phyloP scores from a whole-genome alignment of 2,888 invertebrate genomes.

The Napeogenes sylphis region DNA sequence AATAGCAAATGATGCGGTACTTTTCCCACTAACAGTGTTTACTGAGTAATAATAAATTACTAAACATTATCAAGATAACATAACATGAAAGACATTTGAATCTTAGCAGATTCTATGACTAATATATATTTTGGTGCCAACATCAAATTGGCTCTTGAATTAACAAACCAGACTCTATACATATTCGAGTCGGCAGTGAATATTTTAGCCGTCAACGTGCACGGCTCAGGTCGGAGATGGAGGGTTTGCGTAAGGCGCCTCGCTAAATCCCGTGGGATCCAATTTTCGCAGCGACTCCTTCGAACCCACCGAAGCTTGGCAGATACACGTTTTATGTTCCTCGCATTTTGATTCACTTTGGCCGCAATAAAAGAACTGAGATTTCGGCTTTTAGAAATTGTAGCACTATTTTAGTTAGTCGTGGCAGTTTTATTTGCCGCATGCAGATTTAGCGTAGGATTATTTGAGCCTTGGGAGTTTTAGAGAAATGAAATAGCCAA shows the following conservation, averaged over 20 bases:
- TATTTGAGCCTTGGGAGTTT: constrained; percentile 13
- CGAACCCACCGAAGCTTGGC: constrained; percentile 51
- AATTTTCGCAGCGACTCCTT: constrained; percentile 64
- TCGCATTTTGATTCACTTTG: constrained; percentile 50
- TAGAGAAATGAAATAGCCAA: constrained; percentile 11
- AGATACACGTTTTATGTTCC: constrained; percentile 54
- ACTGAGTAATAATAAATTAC: background rate
- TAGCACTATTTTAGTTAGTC: constrained; percentile 25
- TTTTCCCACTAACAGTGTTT: background rate
- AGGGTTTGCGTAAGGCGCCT: constrained; percentile 54
- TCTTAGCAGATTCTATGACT: too few species aligned
- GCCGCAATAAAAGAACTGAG: constrained; percentile 46
- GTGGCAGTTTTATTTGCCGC: constrained; percentile 24
- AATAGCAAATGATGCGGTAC: constrained; percentile 2
- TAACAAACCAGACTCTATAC: constrained; percentile 25
- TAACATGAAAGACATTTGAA: background rate
- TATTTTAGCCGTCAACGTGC: constrained; percentile 57
- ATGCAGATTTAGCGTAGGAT: constrained; percentile 17
- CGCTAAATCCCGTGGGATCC: constrained; percentile 65
- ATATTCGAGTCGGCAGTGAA: constrained; percentile 53
- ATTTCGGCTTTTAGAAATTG: constrained; percentile 28
- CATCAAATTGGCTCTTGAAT: constrained; percentile 22
- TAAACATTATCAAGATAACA: background rate
- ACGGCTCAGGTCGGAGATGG: constrained; percentile 43
- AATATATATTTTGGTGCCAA: constrained; percentile 10